Evolutionary conservation across 2,113 vertebrate genomes (phyloP).

Genomic region (Cervus canadensis): DNA sequence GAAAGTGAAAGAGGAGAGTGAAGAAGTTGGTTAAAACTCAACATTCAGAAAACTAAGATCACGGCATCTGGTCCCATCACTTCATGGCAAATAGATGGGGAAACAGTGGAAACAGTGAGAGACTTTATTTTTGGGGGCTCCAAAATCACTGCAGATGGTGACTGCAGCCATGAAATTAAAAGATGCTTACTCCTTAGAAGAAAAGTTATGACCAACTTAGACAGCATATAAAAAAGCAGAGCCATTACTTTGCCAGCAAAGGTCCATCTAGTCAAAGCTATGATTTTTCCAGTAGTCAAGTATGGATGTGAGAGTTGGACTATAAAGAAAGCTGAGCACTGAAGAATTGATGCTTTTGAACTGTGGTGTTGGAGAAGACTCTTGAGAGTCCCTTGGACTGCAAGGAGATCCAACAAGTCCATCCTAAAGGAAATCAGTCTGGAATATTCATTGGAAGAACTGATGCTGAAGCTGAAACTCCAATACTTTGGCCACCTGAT

Average conservation of each 20-base stretch:
- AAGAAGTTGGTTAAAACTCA: background rate
- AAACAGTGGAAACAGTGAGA: background rate
- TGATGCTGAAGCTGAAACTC: background rate
- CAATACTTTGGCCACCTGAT: background rate
- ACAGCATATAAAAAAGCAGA: background rate
- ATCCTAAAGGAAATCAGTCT: background rate
- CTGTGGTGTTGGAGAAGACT: background rate
- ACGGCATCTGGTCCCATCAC: too few relatives aligned
- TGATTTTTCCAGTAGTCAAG: background rate
- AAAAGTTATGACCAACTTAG: background rate
- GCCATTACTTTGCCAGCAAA: background rate
- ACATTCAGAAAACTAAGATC: background rate
- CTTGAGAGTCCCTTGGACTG: background rate
- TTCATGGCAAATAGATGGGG: background rate
- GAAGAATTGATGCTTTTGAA: background rate
- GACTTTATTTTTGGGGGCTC: fast-evolving
- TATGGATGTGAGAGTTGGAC: background rate
- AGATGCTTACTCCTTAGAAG: background rate
- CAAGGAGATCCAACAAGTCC: background rate
- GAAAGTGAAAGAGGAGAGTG: background rate
- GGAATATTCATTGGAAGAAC: background rate
- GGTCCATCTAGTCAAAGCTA: background rate
- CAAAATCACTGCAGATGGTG: background rate
- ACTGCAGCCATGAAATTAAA: background rate
- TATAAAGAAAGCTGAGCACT: background rate